These are phyloP conservation scores for Scaptomyza flava DNA, from an alignment of 2,888 invertebrate species.

Conservation along the genomic window DNA sequence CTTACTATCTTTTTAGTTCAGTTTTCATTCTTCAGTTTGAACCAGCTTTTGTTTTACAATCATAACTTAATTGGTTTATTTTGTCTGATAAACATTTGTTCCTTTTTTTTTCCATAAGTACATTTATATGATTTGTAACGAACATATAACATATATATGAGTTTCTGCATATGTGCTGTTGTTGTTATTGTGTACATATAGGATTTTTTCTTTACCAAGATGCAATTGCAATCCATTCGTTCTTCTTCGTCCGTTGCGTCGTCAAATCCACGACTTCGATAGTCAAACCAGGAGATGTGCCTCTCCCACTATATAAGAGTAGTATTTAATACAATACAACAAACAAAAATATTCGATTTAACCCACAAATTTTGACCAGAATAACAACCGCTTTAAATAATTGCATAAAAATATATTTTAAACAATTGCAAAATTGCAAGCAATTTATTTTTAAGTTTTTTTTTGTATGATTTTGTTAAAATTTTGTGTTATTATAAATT, in stretches of 20 bases:
- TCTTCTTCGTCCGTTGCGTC: conserved; percentile 58
- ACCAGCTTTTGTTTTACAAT: conserved; percentile 16
- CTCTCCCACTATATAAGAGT: conserved; percentile 8
- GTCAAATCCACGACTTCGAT: conserved; percentile 78
- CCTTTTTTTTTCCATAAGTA: background rate
- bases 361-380: conserved; percentile 37
- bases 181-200: conserved; percentile 15
- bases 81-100: conserved; percentile 4
- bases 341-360: conserved; percentile 17
- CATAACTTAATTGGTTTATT: conserved; percentile 38
- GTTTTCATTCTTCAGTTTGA: conserved; percentile 25
- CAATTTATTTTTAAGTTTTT: conserved; percentile 30
- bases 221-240: conserved; percentile 43
- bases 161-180: conserved; percentile 18
- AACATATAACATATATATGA: conserved; percentile 12
- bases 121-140: conserved; percentile 23
- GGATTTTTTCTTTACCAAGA: conserved; percentile 26
- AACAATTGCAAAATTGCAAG: conserved; percentile 39
- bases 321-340: conserved; percentile 22
- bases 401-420: conserved; percentile 24
- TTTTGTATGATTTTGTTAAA: conserved; percentile 26
- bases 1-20: conserved; percentile 4
- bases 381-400: conserved; percentile 44
- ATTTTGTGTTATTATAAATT: conserved; percentile 14
- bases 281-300: conserved; percentile 61